Conservation (phyloP, 2,888 invertebrate genomes). For the Microplitis manilae region DNA sequence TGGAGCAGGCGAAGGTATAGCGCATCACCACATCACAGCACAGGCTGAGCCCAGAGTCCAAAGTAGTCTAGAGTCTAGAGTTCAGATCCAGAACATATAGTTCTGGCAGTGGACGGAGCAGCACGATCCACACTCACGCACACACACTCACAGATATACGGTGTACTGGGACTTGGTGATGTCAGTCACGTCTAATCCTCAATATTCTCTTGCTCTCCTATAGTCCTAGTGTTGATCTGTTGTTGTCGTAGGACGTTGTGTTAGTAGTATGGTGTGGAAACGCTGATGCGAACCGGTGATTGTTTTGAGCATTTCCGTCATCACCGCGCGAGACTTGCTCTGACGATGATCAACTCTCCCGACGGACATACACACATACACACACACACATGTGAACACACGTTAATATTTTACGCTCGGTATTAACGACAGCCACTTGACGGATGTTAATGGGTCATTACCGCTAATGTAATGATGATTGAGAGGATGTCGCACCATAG, state of each 20-base stretch:
- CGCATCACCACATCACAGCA: slow-evolving; percentile 13
- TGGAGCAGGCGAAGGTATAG: not conserved
- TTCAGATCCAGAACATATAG: not conserved
- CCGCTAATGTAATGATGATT: slow-evolving; percentile 66
- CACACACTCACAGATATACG: not conserved
- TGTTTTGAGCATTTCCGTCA: slow-evolving; percentile 60
- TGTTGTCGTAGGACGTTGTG: slow-evolving; percentile 27
- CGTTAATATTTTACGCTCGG: not conserved
- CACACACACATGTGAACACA: slow-evolving; percentile 43
- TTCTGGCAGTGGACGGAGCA: not conserved
- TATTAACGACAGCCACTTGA: slow-evolving; percentile 64
- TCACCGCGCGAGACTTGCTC: slow-evolving; percentile 41
- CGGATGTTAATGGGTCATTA: slow-evolving; percentile 66
- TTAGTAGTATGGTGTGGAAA: slow-evolving; percentile 44
- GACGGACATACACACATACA: slow-evolving; percentile 38
- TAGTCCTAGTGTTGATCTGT: not conserved
- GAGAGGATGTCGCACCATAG: slow-evolving; percentile 59
- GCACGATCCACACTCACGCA: not conserved
- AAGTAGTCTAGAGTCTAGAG: not conserved
- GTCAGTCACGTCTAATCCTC: slow-evolving; percentile 53
- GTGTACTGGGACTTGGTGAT: slow-evolving; percentile 44
- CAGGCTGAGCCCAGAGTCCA: not conserved
- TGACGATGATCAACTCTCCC: slow-evolving; percentile 36
- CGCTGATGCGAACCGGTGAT: slow-evolving; percentile 53
- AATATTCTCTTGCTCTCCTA: not conserved